phyloP scores from a whole-genome alignment of 2,888 invertebrate genomes.

The Tetanocera ferruginea region DNA sequence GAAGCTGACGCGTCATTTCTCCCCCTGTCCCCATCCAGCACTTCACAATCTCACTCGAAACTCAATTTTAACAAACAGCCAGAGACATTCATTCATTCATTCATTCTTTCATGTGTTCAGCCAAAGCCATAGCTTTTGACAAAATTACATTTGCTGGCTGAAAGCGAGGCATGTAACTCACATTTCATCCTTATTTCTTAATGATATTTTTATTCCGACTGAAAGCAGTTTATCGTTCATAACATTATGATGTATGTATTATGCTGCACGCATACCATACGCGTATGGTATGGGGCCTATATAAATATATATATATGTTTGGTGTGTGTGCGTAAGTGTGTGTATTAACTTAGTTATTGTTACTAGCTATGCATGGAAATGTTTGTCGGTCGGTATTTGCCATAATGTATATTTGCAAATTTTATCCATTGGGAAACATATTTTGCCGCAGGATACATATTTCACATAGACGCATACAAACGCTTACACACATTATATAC shows the following conservation, averaged over 20 bases:
- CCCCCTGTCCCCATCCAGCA: no score
- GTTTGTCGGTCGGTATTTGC: background rate
- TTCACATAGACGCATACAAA: background rate
- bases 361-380: background rate
- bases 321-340: background rate
- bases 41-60: background rate
- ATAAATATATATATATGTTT: background rate
- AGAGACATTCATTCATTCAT: background rate
- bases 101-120: background rate
- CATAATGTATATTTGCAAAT: constrained; percentile 16
- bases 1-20: background rate
- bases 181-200: constrained; percentile 60
- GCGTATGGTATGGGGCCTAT: background rate
- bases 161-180: constrained; percentile 49
- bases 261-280: background rate
- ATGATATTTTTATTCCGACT: constrained; percentile 54
- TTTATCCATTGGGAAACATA: constrained; percentile 20
- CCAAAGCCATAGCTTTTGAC: background rate
- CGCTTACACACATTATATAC: background rate
- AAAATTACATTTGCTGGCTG: no score
- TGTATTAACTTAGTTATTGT: background rate
- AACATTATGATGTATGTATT: constrained; percentile 16
- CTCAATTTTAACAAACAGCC: background rate
- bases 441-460: constrained; percentile 23
- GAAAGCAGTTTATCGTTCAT: constrained; percentile 23